phyloP scores from a whole-genome alignment of 2,113 vertebrate genomes.

The Psittacula cyanocephala region DNA sequence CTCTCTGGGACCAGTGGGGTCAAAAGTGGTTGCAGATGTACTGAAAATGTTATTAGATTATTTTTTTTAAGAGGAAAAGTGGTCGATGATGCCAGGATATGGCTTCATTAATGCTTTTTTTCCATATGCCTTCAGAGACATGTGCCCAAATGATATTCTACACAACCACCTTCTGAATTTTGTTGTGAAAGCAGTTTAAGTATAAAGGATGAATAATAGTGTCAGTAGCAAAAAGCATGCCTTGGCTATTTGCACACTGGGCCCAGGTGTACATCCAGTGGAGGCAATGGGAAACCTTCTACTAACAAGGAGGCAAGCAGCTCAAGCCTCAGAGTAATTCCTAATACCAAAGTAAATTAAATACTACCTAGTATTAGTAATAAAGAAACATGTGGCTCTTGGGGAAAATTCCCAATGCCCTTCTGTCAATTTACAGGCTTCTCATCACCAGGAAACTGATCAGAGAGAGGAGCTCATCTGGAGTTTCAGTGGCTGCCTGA shows the following conservation, averaged over 20 bases:
- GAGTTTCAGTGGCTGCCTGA: neutral
- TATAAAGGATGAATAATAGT: neutral
- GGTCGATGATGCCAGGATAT: neutral
- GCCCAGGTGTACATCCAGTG: neutral
- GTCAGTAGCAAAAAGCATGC: neutral
- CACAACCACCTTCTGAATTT: neutral
- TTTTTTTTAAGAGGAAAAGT: neutral
- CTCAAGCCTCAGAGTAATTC: neutral
- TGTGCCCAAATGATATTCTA: neutral
- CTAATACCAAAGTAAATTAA: neutral
- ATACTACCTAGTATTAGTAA: neutral
- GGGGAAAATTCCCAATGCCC: neutral
- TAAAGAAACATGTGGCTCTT: neutral
- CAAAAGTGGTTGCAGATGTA: slow-evolving; percentile 11
- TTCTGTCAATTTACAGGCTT: neutral
- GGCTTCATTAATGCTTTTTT: neutral
- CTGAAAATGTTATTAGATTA: neutral
- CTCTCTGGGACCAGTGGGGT: neutral
- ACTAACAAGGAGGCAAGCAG: accelerated
- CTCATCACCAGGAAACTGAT: neutral
- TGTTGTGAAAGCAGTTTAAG: neutral
- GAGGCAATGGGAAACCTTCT: neutral
- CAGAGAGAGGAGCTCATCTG: neutral
- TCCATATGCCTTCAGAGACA: neutral
- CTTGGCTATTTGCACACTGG: neutral